Evolutionary conservation across 2,113 vertebrate species (phyloP), one percentile per base, ranked within the genome.

Genomic region (Heliornis fulica): DNA sequence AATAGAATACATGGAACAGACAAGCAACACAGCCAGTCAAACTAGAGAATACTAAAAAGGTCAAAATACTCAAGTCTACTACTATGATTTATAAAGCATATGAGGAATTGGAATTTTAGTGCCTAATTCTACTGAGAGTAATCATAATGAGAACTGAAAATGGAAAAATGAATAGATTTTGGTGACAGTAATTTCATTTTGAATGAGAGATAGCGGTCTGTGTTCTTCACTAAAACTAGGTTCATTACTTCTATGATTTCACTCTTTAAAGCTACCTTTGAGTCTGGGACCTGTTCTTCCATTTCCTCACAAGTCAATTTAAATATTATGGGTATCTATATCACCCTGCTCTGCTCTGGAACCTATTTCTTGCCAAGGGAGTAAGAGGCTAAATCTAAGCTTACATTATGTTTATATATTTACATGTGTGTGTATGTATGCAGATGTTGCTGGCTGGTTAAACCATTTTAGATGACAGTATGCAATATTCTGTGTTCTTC

Each of bases 231-330:
- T 95, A 95, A 95, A 96, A 82, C 83, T 71, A 69, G 93, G 77
- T 82, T 91, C 94, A 96, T 97, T 96, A 93, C 66, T 90, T 95
- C 97, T 93, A 96, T 88, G 90, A 82, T 95, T 97, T 91, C 83
- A 88, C 57, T 97, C 64, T 70, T 90, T 51, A 87, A 87, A 92
- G 48, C 40, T 89, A 75, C 76, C 51, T 93, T 95, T 89, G 77
- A 53, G 48, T 81, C 36, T 85, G 51, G 38, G 76, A 74, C 51
- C 64, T 78, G 57, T 89, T 96, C 84, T 81, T 91, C 38, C 54
- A 91, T 94, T 91, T 93, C 29, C 50, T 94, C 59, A 86, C 34
- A 70, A 85, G 82, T 82, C 43, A 90, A 32, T 85, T 94, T 95
- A 89, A 95, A 92, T 91, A 69, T 69, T 92, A 87, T n/a, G 84